phyloP scores from a whole-genome alignment of 2,888 invertebrate species.

The Spilosoma lubricipeda region DNA sequence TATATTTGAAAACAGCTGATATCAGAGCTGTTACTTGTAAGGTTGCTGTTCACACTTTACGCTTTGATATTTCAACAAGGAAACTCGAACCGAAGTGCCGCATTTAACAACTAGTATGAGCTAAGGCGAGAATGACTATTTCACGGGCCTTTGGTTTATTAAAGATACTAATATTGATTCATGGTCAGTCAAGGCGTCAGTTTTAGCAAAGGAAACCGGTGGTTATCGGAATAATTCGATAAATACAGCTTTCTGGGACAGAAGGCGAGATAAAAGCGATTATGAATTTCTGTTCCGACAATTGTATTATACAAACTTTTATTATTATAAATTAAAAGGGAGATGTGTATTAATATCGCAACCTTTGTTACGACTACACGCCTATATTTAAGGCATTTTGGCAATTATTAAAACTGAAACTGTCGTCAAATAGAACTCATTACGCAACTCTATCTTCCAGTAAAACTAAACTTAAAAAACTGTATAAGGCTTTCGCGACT shows the following conservation, averaged over 20 bases:
- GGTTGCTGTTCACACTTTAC: conserved; percentile 57
- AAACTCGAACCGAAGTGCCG: conserved; percentile 63
- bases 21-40: neutral
- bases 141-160: conserved; percentile 64
- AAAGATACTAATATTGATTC: conserved; percentile 61
- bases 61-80: conserved; percentile 69
- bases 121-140: conserved; percentile 66
- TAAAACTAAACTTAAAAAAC: too few species aligned
- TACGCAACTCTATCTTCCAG: neutral
- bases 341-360: neutral
- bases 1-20: neutral
- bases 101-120: conserved; percentile 67
- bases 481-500: too few species aligned
- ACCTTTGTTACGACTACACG: neutral
- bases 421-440: neutral
- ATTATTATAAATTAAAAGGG: neutral
- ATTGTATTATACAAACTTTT: neutral
- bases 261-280: conserved; percentile 28
- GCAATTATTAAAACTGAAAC: neutral
- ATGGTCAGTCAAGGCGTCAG: conserved; percentile 59
- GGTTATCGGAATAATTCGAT: conserved; percentile 47
- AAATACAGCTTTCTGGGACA: conserved; percentile 40
- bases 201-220: conserved; percentile 56
- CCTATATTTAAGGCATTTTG: neutral
- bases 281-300: conserved; percentile 3